Evolutionary conservation across 2,888 invertebrate species (phyloP).

Genomic region (Dasypolia templi): DNA sequence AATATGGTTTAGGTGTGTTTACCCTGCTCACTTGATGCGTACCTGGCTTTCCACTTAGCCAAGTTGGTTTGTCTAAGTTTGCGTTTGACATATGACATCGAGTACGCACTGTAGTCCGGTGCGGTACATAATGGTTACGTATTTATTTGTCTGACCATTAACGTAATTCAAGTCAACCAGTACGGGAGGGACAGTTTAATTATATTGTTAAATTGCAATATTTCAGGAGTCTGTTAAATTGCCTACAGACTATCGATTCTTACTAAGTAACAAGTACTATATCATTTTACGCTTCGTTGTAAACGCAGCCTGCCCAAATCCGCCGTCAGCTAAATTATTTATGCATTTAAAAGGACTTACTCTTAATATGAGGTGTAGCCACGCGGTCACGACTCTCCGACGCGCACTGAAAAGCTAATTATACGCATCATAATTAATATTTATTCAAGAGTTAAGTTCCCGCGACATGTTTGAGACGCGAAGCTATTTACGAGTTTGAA

Average conservation of each 20-base stretch:
- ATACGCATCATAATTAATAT: conserved; percentile 74
- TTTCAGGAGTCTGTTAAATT: background rate
- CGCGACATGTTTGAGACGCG: conserved; percentile 19
- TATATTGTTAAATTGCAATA: background rate
- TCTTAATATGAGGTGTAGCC: conserved; percentile 88
- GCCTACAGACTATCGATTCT: background rate
- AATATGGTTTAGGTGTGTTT: no score
- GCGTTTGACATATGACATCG: no score
- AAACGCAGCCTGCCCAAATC: conserved; percentile 77
- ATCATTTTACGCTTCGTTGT: conserved; percentile 68
- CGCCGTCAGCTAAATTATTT: conserved; percentile 87
- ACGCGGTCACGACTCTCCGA: conserved; percentile 86
- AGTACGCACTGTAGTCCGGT: no score
- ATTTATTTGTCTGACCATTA: background rate
- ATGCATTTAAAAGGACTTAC: conserved; percentile 90
- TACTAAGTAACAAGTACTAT: background rate
- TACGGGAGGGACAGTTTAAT: background rate
- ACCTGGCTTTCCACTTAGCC: no score
- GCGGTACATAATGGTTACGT: background rate
- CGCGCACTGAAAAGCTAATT: conserved; percentile 83
- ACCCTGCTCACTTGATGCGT: no score
- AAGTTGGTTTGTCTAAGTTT: no score
- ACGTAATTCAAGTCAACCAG: background rate
- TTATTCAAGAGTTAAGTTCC: conserved; percentile 51
- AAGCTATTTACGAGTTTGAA: background rate